These are phyloP conservation scores for Melipona beecheii DNA, from an alignment of 2,888 invertebrate genomes.

Conservation along the genomic window DNA sequence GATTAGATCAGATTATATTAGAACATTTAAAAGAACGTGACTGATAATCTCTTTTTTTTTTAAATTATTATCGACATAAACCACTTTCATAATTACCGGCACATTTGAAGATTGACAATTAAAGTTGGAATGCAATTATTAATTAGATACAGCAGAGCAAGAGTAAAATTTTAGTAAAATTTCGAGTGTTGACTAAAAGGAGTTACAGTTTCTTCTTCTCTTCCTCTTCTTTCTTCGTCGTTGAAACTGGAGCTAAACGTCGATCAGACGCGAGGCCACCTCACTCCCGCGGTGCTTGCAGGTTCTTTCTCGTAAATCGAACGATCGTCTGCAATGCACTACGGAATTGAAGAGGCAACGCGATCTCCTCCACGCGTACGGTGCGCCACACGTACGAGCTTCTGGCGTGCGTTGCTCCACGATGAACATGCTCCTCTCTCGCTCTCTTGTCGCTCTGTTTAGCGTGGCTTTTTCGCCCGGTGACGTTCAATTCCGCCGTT, in stretches of 20 bases:
- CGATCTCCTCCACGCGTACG: conserved; percentile 75
- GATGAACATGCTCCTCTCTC: neutral
- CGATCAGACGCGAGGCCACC: conserved; percentile 85
- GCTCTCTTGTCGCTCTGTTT: conserved; percentile 26
- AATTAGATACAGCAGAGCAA: no score
- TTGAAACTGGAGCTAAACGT: conserved; percentile 43
- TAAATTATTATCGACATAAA: no score
- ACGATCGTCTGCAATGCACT: conserved; percentile 96
- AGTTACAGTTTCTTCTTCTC: neutral
- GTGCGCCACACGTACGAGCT: neutral
- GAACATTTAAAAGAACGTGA: no score
- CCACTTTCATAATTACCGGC: no score
- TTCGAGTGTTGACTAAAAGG: no score
- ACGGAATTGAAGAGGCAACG: conserved; percentile 95
- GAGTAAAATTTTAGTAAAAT: no score
- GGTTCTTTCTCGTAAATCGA: conserved; percentile 86
- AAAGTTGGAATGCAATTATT: no score
- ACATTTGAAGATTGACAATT: no score
- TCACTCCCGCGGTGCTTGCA: conserved; percentile 98
- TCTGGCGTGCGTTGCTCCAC: neutral
- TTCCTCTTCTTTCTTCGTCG: neutral
- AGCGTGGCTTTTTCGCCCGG: conserved; percentile 30
- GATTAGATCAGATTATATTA: no score
- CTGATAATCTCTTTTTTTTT: no score
- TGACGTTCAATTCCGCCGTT: conserved; percentile 53